Evolutionary conservation across 2,888 invertebrate species (phyloP).

Genomic region (Empis stercorea): DNA sequence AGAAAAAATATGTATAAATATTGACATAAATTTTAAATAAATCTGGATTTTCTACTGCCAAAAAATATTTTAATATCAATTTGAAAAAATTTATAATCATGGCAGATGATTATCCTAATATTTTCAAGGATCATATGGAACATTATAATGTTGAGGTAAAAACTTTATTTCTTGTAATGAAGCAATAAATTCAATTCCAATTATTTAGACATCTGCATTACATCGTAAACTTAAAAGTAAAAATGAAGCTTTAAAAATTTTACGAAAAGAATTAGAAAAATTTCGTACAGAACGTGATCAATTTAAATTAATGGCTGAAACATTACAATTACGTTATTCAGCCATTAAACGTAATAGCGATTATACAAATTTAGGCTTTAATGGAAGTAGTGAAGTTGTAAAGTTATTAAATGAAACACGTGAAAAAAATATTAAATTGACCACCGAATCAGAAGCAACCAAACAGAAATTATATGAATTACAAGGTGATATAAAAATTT

Average conservation of each 20-base stretch:
- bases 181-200: too few relatives aligned
- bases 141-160: neutral
- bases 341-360: constrained; percentile 36
- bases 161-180: too few relatives aligned
- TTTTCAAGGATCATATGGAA: too few relatives aligned
- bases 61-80: too few relatives aligned
- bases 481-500: constrained; percentile 52
- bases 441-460: constrained; percentile 48
- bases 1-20: too few relatives aligned
- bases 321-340: constrained; percentile 46
- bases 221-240: constrained; percentile 68
- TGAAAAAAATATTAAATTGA: constrained; percentile 45
- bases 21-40: too few relatives aligned
- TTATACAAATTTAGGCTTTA: constrained; percentile 24
- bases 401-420: constrained; percentile 45
- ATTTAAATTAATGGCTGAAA: constrained; percentile 68
- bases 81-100: neutral
- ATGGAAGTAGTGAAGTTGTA: constrained; percentile 38
- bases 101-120: too few relatives aligned
- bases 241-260: constrained; percentile 64
- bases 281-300: constrained; percentile 68
- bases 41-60: too few relatives aligned
- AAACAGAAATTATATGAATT: constrained; percentile 58
- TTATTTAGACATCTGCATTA: constrained; percentile 44
- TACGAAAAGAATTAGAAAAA: constrained; percentile 64